Evolutionary conservation across 1,140 invertebrate genomes (phyloP).

Genomic region (Lepidurus apus): DNA sequence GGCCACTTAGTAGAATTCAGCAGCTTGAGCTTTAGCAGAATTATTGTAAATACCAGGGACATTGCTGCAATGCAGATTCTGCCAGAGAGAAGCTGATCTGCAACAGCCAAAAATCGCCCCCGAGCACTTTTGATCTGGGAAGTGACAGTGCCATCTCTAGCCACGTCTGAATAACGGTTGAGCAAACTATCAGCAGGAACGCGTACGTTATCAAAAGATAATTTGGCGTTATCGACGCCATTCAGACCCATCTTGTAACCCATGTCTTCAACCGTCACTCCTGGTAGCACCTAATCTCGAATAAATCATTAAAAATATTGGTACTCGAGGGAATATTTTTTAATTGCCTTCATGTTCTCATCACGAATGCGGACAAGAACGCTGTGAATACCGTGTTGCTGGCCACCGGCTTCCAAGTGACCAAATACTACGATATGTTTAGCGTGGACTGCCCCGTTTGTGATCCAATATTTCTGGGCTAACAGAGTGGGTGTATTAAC

Average conservation of each 20-base stretch:
- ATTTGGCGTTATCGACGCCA: constrained; percentile 46
- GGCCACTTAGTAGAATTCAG: neutral
- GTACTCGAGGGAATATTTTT: too few species aligned
- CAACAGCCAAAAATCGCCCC: constrained; percentile 44
- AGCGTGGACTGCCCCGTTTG: constrained; percentile 45
- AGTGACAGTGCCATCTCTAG: constrained; percentile 40
- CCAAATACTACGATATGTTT: constrained; percentile 45
- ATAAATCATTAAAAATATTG: constrained; percentile 34
- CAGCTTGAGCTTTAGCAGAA: too few species aligned
- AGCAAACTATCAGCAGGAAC: constrained; percentile 43
- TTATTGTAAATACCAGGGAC: constrained; percentile 36
- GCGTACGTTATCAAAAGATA: constrained; percentile 43
- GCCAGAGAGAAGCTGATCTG: constrained; percentile 45
- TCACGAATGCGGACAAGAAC: constrained; percentile 44
- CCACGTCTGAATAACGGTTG: constrained; percentile 42
- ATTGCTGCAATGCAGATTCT: constrained; percentile 45
- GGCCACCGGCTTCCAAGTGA: constrained; percentile 40
- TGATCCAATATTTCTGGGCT: constrained; percentile 46
- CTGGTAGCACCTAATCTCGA: constrained; percentile 30
- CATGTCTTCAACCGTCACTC: constrained; percentile 45
- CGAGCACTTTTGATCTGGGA: constrained; percentile 41
- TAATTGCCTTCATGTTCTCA: constrained; percentile 39
- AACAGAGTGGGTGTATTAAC: constrained; percentile 42
- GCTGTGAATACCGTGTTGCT: constrained; percentile 43
- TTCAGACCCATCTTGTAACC: constrained; percentile 46